Percentiles rank a stretch among this genome's conserved stretches.
Evolutionary conservation across 2,888 invertebrate species (phyloP).

Genomic region (Drosophila emarginata): DNA sequence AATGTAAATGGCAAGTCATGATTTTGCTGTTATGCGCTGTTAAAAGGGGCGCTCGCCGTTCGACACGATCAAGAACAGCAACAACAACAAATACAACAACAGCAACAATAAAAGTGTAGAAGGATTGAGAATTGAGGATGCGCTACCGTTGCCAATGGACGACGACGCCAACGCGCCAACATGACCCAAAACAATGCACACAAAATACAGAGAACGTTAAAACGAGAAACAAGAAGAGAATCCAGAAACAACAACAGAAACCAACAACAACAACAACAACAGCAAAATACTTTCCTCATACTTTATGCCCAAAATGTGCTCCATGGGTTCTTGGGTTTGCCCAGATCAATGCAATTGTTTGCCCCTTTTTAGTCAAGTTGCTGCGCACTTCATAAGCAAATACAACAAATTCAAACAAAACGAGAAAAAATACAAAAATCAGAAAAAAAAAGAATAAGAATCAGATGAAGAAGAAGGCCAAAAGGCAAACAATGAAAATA

Average conservation of each 20-base stretch:
- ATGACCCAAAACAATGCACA: conserved; percentile 77
- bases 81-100: conserved; percentile 69
- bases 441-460: conserved; percentile 5
- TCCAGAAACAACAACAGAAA: conserved; percentile 1
- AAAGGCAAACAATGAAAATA: conserved; percentile 73
- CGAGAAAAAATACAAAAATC: conserved; percentile 28
- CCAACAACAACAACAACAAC: conserved; percentile 21
- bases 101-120: conserved; percentile 55
- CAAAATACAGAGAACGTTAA: conserved; percentile 28
- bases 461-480: conserved; percentile 27
- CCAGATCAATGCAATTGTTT: conserved; percentile 80
- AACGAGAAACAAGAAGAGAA: conserved; percentile 43
- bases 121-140: conserved; percentile 23
- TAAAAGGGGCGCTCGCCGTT: conserved; percentile 81
- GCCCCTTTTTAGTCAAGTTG: conserved; percentile 80
- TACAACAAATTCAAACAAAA: conserved; percentile 63
- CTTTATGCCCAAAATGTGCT: conserved; percentile 73
- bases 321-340: conserved; percentile 32
- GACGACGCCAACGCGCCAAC: conserved; percentile 62
- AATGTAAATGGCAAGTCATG: conserved; percentile 82
- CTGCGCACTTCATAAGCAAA: conserved; percentile 77
- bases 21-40: conserved; percentile 81
- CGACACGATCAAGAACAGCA: conserved; percentile 80
- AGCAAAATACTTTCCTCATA: conserved; percentile 75
- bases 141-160: conserved; percentile 66